Evolutionary conservation across 2,797 vertebrate genomes (phyloP).

Genomic region (Coregonus suidteri): DNA sequence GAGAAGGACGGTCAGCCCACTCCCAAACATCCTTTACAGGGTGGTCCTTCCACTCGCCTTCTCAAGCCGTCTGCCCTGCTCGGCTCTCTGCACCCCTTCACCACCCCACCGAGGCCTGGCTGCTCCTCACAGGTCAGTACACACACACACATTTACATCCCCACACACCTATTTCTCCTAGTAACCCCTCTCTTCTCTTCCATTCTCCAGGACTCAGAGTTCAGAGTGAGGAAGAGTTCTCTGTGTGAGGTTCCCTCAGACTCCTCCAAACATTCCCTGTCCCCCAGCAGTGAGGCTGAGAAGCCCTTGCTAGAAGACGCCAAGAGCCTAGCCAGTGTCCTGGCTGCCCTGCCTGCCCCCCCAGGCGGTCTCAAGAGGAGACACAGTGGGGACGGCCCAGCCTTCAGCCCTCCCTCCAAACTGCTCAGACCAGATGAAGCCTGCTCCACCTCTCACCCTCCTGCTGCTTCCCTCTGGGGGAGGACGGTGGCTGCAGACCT

Average conservation of each 20-base stretch:
- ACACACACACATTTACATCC: background rate
- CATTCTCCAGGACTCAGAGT: slow-evolving; percentile 68
- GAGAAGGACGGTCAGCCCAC: slow-evolving; percentile 79
- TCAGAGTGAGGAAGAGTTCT: slow-evolving; percentile 68
- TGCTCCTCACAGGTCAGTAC: slow-evolving; percentile 74
- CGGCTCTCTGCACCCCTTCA: slow-evolving; percentile 63
- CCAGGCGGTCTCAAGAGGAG: slow-evolving; percentile 81
- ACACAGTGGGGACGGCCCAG: slow-evolving; percentile 62
- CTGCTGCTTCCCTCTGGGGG: slow-evolving; percentile 9
- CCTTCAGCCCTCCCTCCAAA: slow-evolving; percentile 72
- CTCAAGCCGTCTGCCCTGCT: slow-evolving; percentile 78
- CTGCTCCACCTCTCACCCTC: slow-evolving; percentile 44
- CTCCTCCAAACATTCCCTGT: slow-evolving; percentile 41
- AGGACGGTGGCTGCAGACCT: slow-evolving; percentile 71
- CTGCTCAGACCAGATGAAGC: slow-evolving; percentile 76
- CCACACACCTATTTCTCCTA: background rate
- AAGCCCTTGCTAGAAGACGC: slow-evolving; percentile 67
- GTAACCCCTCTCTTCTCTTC: background rate
- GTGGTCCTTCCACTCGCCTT: slow-evolving; percentile 67
- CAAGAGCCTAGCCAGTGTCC: slow-evolving; percentile 73
- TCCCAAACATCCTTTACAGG: slow-evolving; percentile 74
- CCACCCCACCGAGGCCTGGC: slow-evolving; percentile 51
- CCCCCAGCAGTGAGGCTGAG: slow-evolving; percentile 44
- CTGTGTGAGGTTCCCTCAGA: slow-evolving; percentile 63
- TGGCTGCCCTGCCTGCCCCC: slow-evolving; percentile 71